phyloP scores from a whole-genome alignment of 2,888 invertebrate genomes.

The Mythimna pallens region DNA sequence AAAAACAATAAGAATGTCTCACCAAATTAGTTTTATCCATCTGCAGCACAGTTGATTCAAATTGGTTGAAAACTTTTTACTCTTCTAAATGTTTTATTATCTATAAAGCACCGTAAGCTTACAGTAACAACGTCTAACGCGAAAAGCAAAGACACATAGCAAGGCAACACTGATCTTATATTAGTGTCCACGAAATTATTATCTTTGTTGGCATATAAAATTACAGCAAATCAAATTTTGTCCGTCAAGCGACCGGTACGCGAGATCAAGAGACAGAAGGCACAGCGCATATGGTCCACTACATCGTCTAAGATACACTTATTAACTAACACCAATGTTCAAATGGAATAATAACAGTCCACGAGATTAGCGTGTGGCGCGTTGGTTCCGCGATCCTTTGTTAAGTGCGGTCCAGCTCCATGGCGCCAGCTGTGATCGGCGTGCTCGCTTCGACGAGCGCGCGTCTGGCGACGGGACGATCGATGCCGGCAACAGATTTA shows the following conservation, averaged over 20 bases:
- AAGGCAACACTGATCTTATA: constrained; percentile 89
- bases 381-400: constrained; percentile 82
- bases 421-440: constrained; percentile 88
- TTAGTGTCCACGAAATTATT: constrained; percentile 81
- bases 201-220: constrained; percentile 76
- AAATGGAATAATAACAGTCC: constrained; percentile 72
- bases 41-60: constrained; percentile 57
- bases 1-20: constrained; percentile 67
- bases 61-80: constrained; percentile 63
- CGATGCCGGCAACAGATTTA: constrained; percentile 90
- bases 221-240: constrained; percentile 77
- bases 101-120: constrained; percentile 87
- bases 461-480: constrained; percentile 85
- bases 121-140: constrained; percentile 80
- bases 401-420: constrained; percentile 83
- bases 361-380: constrained; percentile 75
- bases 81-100: constrained; percentile 67
- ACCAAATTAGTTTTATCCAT: constrained; percentile 75
- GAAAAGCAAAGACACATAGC: constrained; percentile 90
- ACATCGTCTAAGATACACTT: constrained; percentile 81
- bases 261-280: constrained; percentile 82
- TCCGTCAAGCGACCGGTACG: constrained; percentile 70
- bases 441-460: constrained; percentile 81
- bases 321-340: constrained; percentile 81
- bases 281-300: constrained; percentile 89